These are phyloP conservation scores for Glossophaga mutica DNA, from an alignment of 2,797 vertebrate species.

Conservation along the genomic window DNA sequence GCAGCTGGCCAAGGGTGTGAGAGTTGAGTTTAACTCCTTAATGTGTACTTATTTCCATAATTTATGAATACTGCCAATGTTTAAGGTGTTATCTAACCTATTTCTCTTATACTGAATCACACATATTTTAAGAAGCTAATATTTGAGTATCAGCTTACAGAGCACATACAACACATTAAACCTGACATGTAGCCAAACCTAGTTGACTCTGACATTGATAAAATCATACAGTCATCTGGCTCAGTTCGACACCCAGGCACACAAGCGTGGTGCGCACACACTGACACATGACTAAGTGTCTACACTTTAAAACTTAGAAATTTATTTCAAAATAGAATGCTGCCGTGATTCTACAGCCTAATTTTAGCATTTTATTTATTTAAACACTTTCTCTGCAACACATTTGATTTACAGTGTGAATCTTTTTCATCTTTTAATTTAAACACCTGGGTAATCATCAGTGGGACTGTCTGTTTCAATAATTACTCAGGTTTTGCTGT, in stretches of 20 bases:
- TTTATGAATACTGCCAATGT: not conserved
- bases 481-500: not conserved
- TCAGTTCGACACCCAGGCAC: not conserved
- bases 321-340: not conserved
- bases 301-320: not conserved
- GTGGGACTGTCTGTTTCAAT: not conserved
- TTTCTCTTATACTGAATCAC: not conserved
- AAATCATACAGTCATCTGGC: not conserved
- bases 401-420: not conserved
- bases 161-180: not conserved
- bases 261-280: not conserved
- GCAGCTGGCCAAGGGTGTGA: not conserved
- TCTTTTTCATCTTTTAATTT: conserved; percentile 24
- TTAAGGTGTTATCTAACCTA: not conserved
- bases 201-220: not conserved
- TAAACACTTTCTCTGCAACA: not conserved
- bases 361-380: conserved; percentile 23
- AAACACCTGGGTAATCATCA: not conserved
- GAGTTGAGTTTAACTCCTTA: not conserved
- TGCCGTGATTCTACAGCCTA: not conserved
- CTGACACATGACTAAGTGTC: not conserved
- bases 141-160: not conserved
- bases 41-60: not conserved
- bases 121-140: not conserved
- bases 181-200: not conserved